Percentiles rank a stretch among this genome's conserved stretches.
phyloP scores from a whole-genome alignment of 2,113 vertebrate species.

The Hymenochirus boettgeri region DNA sequence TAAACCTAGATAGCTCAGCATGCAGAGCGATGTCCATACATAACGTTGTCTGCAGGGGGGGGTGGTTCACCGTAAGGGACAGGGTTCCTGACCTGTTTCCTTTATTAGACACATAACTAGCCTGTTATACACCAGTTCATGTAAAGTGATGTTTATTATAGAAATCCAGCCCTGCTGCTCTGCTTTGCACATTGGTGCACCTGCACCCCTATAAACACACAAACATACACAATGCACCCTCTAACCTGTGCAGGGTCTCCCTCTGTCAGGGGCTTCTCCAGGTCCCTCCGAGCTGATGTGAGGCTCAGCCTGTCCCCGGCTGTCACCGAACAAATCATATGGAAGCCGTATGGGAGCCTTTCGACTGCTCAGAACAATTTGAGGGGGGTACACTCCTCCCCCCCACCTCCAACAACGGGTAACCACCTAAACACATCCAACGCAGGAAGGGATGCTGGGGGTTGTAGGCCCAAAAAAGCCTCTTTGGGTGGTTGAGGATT shows the following conservation, averaged over 20 bases:
- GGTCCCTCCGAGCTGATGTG: constrained; percentile 31
- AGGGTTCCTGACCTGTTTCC: too few species aligned
- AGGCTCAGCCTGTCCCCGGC: constrained; percentile 40
- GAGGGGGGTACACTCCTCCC: not conserved
- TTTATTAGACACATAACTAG: too few species aligned
- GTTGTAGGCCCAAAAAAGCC: constrained; percentile 17
- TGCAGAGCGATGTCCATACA: too few species aligned
- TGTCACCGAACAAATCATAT: constrained; percentile 14
- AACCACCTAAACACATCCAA: not conserved
- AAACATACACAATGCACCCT: too few species aligned
- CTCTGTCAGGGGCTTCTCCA: constrained; percentile 28
- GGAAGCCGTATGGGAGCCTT: constrained; percentile 2
- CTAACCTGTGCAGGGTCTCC: constrained; percentile 26
- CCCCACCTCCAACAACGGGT: constrained; percentile 15
- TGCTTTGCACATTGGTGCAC: too few species aligned
- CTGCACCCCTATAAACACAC: too few species aligned
- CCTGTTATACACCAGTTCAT: too few species aligned
- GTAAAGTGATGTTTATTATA: too few species aligned
- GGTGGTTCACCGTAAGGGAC: too few species aligned
- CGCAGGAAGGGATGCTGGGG: not conserved
- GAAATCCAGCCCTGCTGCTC: too few species aligned
- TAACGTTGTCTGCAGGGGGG: too few species aligned
- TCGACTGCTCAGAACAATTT: constrained; percentile 1
- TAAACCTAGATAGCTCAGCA: too few species aligned
- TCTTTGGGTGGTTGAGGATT: not conserved